phyloP scores from a whole-genome alignment of 2,797 vertebrate species.

The Hipposideros larvatus region DNA sequence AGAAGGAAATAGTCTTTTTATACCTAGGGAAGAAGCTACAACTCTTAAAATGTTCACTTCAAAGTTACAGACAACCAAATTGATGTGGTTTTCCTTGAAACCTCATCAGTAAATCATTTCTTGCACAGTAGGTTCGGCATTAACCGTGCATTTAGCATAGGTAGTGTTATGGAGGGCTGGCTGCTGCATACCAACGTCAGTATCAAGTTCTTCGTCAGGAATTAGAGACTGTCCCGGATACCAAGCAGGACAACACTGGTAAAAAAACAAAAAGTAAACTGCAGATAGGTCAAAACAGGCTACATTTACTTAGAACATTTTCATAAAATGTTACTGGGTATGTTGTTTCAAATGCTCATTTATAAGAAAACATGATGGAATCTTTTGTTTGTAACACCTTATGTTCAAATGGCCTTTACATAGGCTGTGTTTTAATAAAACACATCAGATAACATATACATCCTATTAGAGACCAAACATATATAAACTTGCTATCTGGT shows the following conservation, averaged over 20 bases:
- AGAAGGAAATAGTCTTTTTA: slow-evolving; percentile 81
- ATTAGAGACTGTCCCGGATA: slow-evolving; percentile 83
- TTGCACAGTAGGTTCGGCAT: slow-evolving; percentile 81
- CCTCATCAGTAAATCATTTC: slow-evolving; percentile 84
- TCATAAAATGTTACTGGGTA: slow-evolving; percentile 45
- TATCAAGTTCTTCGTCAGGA: slow-evolving; percentile 83
- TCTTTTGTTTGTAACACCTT: slow-evolving; percentile 56
- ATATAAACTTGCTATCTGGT: slow-evolving; percentile 55
- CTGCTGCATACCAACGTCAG: slow-evolving; percentile 82
- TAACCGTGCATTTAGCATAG: slow-evolving; percentile 82
- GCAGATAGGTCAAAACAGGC: slow-evolving; percentile 78
- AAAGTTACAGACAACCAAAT: slow-evolving; percentile 82
- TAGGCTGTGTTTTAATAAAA: slow-evolving; percentile 49
- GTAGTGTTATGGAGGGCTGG: slow-evolving; percentile 79
- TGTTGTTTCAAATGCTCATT: slow-evolving; percentile 40
- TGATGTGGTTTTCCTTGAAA: slow-evolving; percentile 83
- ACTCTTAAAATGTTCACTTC: slow-evolving; percentile 81
- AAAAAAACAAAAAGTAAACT: slow-evolving; percentile 82
- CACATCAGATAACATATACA: slow-evolving; percentile 54
- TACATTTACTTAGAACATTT: slow-evolving; percentile 60
- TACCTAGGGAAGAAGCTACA: slow-evolving; percentile 73
- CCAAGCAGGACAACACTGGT: slow-evolving; percentile 84
- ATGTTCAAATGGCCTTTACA: slow-evolving; percentile 49
- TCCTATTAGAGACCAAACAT: slow-evolving; percentile 44
- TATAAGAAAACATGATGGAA: slow-evolving; percentile 49